Evolutionary conservation across 2,113 vertebrate species (phyloP).

Genomic region (Lepidiolamprologus cunningtoni): DNA sequence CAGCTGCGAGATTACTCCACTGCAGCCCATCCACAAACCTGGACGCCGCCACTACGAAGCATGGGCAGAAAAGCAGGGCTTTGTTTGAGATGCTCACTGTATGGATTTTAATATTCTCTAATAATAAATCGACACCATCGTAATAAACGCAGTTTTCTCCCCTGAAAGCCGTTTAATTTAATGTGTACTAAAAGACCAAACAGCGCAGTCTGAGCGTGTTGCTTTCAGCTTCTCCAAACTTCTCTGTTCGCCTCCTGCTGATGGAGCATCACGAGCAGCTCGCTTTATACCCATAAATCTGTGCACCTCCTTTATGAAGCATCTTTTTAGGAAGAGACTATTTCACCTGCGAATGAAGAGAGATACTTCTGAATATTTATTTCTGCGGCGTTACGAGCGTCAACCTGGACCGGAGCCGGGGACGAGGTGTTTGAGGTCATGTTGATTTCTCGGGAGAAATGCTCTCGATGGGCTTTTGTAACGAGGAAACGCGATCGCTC

Average conservation of each 20-base stretch:
- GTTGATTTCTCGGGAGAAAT: conserved; percentile 64
- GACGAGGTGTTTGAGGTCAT: conserved; percentile 44
- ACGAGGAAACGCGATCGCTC: conserved; percentile 44
- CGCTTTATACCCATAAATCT: background rate
- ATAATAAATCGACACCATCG: background rate
- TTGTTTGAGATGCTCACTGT: background rate
- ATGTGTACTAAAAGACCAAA: background rate
- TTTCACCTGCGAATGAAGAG: background rate
- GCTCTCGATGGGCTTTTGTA: conserved; percentile 31
- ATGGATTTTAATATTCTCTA: background rate
- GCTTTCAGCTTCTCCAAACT: background rate
- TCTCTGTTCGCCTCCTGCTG: background rate
- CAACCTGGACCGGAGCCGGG: background rate
- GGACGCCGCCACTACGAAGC: background rate
- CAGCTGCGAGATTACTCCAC: conserved; percentile 42
- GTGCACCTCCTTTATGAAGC: background rate
- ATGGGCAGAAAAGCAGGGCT: background rate
- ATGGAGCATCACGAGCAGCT: background rate
- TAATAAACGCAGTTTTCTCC: background rate
- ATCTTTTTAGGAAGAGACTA: background rate
- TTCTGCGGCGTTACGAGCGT: background rate
- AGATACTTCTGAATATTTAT: background rate
- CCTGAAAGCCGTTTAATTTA: background rate
- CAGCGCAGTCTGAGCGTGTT: background rate
- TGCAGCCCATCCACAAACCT: background rate